A percentile compares a stretch with the other conserved stretches of the same genome.
These are phyloP conservation scores for Tenualosa thibaudeaui DNA, from an alignment of 2,797 vertebrate genomes.

Conservation along the genomic window DNA sequence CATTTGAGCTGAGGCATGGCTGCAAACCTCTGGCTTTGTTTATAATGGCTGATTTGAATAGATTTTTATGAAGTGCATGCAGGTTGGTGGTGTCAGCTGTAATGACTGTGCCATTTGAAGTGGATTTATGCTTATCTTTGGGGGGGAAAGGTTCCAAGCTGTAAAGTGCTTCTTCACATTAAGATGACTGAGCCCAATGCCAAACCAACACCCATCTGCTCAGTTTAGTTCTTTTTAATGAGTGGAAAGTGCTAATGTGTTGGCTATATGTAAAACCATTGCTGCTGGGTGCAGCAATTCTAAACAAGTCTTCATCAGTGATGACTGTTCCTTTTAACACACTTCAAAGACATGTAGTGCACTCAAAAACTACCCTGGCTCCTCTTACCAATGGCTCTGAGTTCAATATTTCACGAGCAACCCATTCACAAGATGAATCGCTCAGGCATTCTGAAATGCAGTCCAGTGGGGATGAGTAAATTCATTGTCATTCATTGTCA, in stretches of 20 bases:
- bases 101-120: slow-evolving; percentile 42
- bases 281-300: not conserved
- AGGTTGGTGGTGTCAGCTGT: slow-evolving; percentile 39
- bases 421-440: too few species aligned
- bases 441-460: too few species aligned
- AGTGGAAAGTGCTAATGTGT: not conserved
- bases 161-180: slow-evolving; percentile 26
- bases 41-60: slow-evolving; percentile 42
- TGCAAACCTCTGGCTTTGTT: slow-evolving; percentile 33
- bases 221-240: not conserved
- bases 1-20: slow-evolving; percentile 20
- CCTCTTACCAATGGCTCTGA: too few species aligned
- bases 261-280: not conserved
- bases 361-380: not conserved
- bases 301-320: not conserved
- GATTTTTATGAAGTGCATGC: slow-evolving; percentile 42
- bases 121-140: slow-evolving; percentile 46
- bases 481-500: too few species aligned
- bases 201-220: not conserved
- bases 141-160: slow-evolving; percentile 26
- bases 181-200: slow-evolving; percentile 15
- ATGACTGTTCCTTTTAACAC: not conserved
- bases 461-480: too few species aligned
- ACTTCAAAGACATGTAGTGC: not conserved
- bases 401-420: too few species aligned